Evolutionary conservation across 1,140 invertebrate species (phyloP).

Genomic region (Mercenaria mercenaria): DNA sequence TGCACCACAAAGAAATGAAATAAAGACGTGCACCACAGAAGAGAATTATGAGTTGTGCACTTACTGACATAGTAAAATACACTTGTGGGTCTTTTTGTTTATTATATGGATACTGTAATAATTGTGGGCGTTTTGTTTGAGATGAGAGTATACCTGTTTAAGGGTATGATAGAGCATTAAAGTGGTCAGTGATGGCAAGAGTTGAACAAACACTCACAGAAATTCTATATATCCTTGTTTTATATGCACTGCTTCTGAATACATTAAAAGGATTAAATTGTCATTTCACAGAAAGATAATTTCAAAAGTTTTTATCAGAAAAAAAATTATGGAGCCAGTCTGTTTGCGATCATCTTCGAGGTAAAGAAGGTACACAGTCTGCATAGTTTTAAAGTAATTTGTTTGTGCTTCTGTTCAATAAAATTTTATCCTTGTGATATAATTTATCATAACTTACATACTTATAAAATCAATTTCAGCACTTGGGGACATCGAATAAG

Average conservation of each 20-base stretch:
- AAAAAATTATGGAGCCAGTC: background rate
- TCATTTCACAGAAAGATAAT: background rate
- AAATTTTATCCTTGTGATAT: slow-evolving; percentile 46
- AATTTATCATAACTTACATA: slow-evolving; percentile 66
- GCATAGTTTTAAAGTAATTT: slow-evolving; percentile 58
- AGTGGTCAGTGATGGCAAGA: too few species aligned
- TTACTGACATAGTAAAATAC: too few species aligned
- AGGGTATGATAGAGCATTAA: background rate
- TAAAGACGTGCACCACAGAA: too few species aligned
- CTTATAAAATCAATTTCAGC: slow-evolving; percentile 67
- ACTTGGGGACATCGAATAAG: slow-evolving; percentile 55
- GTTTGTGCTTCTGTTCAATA: slow-evolving; percentile 54
- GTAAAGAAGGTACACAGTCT: background rate
- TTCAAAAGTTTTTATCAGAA: background rate
- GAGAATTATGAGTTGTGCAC: too few species aligned
- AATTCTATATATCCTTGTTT: background rate
- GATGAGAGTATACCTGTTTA: too few species aligned
- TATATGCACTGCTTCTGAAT: background rate
- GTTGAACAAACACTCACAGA: too few species aligned
- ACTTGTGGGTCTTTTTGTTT: too few species aligned
- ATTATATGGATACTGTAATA: too few species aligned
- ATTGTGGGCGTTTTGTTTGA: too few species aligned
- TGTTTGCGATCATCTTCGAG: background rate
- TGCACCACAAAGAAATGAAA: too few species aligned
- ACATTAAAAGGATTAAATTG: background rate